Conservation (phyloP, 1,140 invertebrate genomes). For the Lysiphlebus fabarum region DNA sequence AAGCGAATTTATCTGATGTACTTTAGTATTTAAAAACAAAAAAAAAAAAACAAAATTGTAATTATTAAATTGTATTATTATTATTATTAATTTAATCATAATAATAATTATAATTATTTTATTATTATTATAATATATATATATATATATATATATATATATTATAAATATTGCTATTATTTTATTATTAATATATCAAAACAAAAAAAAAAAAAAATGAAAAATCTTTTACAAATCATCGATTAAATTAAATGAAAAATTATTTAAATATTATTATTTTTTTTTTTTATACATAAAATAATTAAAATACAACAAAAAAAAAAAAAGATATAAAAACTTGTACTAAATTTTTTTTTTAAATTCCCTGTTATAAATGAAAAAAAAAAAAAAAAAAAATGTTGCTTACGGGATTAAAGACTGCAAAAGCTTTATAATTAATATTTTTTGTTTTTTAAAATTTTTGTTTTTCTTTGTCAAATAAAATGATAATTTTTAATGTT, state of each 20-base stretch:
- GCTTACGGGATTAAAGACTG: too few species aligned
- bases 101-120: constrained; percentile 23
- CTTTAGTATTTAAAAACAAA: constrained; percentile 48
- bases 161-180: background rate
- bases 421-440: too few species aligned
- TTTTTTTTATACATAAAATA: too few species aligned
- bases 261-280: background rate
- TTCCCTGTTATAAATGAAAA: too few species aligned
- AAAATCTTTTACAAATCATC: constrained; percentile 42
- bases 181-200: constrained; percentile 1
- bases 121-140: background rate
- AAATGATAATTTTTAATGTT: background rate
- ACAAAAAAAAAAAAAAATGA: constrained; percentile 25
- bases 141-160: too few species aligned
- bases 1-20: constrained; percentile 44
- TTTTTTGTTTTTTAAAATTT: too few species aligned
- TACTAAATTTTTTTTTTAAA: too few species aligned
- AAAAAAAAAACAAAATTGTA: constrained; percentile 17
- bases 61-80: constrained; percentile 32
- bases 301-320: too few species aligned
- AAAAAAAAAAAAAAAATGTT: too few species aligned
- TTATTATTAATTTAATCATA: constrained; percentile 27
- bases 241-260: constrained; percentile 44
- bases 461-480: too few species aligned
- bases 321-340: too few species aligned